Conservation (phyloP, 2,113 vertebrate species). For the Ramphastos sulfuratus region DNA sequence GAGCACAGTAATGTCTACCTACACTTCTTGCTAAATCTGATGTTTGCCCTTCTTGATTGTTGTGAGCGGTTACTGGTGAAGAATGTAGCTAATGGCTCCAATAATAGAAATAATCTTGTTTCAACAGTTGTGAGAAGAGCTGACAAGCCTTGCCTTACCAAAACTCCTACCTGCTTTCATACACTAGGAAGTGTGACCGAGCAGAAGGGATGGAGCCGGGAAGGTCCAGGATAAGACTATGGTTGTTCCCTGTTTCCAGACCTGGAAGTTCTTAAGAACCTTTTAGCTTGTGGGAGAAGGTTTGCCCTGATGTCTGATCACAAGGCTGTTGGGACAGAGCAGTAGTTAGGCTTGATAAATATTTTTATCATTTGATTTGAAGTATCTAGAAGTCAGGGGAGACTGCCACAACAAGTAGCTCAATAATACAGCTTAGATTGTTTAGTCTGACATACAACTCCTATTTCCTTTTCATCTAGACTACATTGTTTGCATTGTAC, state of each 20-base stretch:
- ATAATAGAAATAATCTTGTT: neutral
- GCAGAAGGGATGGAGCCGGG: neutral
- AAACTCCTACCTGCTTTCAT: neutral
- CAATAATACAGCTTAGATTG: neutral
- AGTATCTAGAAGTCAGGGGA: neutral
- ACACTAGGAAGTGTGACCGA: neutral
- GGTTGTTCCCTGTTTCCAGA: neutral
- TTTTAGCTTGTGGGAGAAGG: neutral
- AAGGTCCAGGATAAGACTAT: neutral
- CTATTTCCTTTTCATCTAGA: neutral
- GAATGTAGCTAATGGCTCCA: neutral
- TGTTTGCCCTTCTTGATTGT: neutral
- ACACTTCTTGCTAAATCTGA: neutral
- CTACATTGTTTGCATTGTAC: neutral
- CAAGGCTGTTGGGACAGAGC: neutral
- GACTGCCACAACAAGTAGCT: neutral
- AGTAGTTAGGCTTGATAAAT: neutral
- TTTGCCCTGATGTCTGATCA: accelerated
- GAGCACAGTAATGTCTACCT: neutral
- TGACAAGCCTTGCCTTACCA: neutral
- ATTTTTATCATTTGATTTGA: neutral
- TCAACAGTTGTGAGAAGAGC: neutral
- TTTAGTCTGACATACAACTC: neutral
- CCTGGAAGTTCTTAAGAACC: neutral
- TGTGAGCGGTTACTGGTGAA: neutral